Conservation (phyloP, 2,113 vertebrate species). For the Bubo bubo region DNA sequence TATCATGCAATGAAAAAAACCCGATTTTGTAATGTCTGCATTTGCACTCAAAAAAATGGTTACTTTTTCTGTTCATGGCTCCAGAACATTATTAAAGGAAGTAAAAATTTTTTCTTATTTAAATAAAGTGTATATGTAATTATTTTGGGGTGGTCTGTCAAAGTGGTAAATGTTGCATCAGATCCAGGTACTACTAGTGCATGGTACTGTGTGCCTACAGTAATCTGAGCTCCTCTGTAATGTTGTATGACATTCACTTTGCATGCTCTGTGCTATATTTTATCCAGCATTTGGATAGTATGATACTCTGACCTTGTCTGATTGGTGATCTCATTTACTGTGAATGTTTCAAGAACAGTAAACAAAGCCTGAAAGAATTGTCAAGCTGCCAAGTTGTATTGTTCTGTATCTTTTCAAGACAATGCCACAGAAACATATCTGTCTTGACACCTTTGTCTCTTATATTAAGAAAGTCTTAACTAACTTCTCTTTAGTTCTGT, state of each 20-base stretch:
- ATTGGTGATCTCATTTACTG: conserved; percentile 26
- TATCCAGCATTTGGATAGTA: conserved; percentile 3
- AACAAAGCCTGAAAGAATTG: conserved; percentile 24
- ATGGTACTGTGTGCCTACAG: not conserved
- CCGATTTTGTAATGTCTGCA: rapidly evolving
- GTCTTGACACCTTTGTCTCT: conserved; percentile 42
- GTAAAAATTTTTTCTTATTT: not conserved
- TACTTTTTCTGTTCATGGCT: not conserved
- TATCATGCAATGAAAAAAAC: rapidly evolving
- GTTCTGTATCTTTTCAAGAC: conserved; percentile 37
- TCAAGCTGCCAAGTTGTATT: conserved; percentile 28
- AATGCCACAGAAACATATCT: conserved; percentile 30
- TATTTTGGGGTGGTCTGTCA: not conserved
- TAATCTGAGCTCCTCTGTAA: conserved; percentile 11
- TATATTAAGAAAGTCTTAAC: conserved; percentile 24
- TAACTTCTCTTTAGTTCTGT: not conserved
- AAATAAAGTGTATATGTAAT: not conserved
- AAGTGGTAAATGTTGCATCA: not conserved
- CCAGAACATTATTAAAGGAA: not conserved
- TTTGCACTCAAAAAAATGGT: not conserved
- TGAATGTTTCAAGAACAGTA: not conserved
- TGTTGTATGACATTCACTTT: not conserved
- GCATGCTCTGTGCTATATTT: not conserved
- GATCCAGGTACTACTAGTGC: not conserved
- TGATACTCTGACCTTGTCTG: conserved; percentile 37